phyloP scores from a whole-genome alignment of 2,888 invertebrate genomes.

The Choreutis nemorana region DNA sequence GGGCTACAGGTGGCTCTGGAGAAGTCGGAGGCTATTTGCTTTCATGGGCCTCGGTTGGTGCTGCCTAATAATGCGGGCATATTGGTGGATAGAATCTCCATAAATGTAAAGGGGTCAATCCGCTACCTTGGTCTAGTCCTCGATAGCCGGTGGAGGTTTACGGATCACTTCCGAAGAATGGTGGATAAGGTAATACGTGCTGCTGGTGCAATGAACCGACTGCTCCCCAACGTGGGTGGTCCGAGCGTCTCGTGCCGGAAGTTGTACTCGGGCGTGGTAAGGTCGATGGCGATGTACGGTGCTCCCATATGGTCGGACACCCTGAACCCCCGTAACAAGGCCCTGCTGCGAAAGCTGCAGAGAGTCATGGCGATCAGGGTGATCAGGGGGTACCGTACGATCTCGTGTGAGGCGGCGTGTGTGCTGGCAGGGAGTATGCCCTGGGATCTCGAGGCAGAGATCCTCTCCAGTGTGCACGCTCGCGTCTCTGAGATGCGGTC shows the following conservation, averaged over 20 bases:
- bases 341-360: neutral
- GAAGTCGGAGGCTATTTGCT: neutral
- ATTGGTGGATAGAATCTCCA: neutral
- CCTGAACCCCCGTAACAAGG: neutral
- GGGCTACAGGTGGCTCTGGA: neutral
- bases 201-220: neutral
- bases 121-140: neutral
- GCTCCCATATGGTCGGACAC: neutral
- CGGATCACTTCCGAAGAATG: neutral
- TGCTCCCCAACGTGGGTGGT: neutral
- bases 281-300: neutral
- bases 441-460: neutral
- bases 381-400: neutral
- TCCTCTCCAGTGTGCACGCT: neutral
- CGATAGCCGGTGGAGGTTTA: neutral
- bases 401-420: neutral
- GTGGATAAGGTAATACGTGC: neutral
- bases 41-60: neutral
- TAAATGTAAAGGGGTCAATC: neutral
- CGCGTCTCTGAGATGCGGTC: neutral
- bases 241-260: neutral
- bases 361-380: neutral
- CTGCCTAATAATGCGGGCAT: neutral
- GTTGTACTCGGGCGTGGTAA: neutral
- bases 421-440: neutral